Conservation (phyloP, 2,888 invertebrate genomes). For the Sarcophaga caerulescens region DNA sequence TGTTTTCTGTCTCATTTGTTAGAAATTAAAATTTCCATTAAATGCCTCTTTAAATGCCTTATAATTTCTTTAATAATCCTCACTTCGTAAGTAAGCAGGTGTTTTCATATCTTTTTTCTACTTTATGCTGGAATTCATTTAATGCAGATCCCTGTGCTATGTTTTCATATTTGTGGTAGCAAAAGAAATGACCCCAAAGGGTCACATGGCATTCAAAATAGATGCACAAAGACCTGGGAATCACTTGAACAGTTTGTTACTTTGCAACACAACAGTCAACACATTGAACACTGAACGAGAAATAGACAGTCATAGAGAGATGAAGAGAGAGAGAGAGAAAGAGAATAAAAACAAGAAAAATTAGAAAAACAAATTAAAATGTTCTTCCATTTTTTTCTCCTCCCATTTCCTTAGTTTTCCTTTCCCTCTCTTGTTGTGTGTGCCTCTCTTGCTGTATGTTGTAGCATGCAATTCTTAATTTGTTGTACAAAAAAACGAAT, state of each 20-base stretch:
- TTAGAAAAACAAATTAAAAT: constrained; percentile 31
- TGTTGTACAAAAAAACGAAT: neutral
- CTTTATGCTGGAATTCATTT: neutral
- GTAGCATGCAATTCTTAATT: constrained; percentile 30
- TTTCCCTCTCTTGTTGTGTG: neutral
- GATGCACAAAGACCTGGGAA: too few species aligned
- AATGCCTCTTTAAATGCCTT: too few species aligned
- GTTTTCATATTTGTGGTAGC: too few species aligned
- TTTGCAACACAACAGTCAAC: constrained; percentile 8
- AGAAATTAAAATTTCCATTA: too few species aligned
- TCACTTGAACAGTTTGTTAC: constrained; percentile 32
- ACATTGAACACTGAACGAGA: neutral
- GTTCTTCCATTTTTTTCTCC: constrained; percentile 39
- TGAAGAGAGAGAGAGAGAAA: neutral
- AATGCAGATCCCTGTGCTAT: too few species aligned
- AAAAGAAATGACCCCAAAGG: too few species aligned
- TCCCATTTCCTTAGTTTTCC: neutral
- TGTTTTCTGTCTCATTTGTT: too few species aligned
- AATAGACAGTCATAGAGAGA: too few species aligned
- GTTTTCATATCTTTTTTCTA: neutral
- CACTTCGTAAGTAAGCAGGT: too few species aligned
- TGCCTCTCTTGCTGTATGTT: neutral
- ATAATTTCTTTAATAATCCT: too few species aligned
- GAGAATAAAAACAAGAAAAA: constrained; percentile 11
- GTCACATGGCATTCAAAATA: too few species aligned